Conservation (phyloP, 2,113 vertebrate genomes). For the Papio anubis region DNA sequence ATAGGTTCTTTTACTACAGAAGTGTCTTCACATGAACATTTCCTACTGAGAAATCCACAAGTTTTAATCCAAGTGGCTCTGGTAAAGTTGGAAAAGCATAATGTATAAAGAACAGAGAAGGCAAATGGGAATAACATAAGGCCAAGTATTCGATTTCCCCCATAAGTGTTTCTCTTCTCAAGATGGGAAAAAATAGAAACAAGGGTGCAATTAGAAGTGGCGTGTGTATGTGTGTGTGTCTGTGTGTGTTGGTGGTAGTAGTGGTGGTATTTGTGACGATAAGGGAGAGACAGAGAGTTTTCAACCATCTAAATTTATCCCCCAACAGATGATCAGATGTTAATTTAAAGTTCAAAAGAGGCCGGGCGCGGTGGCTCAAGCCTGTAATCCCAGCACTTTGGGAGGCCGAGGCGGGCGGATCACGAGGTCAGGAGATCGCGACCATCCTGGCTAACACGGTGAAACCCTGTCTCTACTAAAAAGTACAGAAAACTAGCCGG, state of each 20-base stretch:
- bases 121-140: not conserved
- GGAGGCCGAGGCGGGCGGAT: too few relatives aligned
- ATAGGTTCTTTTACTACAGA: not conserved
- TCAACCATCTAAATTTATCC: not conserved
- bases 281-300: not conserved
- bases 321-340: not conserved
- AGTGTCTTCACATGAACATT: not conserved
- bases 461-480: too few relatives aligned
- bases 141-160: not conserved
- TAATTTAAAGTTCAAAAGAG: not conserved
- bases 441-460: too few relatives aligned
- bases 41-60: not conserved
- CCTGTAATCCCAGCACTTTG: too few relatives aligned
- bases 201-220: not conserved
- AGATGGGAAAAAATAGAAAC: not conserved
- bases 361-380: too few relatives aligned
- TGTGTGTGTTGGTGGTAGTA: not conserved
- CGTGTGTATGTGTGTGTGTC: not conserved
- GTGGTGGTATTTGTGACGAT: not conserved
- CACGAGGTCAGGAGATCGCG: too few relatives aligned
- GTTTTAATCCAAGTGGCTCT: not conserved
- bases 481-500: too few relatives aligned
- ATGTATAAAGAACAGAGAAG: not conserved
- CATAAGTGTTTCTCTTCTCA: not conserved
- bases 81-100: not conserved